Percentiles rank a stretch among this genome's conserved stretches.
Evolutionary conservation across 2,888 invertebrate genomes (phyloP).

Genomic region (Rugalucina vietnamica): DNA sequence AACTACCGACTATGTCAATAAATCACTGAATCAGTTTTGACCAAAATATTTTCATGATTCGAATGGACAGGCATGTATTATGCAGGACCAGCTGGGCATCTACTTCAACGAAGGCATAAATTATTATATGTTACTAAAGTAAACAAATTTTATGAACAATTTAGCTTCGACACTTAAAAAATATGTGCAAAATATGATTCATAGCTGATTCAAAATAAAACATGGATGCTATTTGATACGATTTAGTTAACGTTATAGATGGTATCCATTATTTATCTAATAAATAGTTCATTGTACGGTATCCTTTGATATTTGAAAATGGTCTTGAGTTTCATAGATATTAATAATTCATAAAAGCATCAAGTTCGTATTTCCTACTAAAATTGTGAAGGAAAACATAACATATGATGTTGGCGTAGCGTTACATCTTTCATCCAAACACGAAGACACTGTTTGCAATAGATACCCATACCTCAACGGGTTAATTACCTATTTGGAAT

Average conservation of each 20-base stretch:
- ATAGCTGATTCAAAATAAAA: background rate
- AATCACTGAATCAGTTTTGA: no score
- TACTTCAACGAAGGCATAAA: no score
- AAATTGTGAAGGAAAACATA: conserved; percentile 5
- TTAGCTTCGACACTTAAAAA: no score
- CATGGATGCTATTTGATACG: background rate
- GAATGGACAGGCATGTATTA: no score
- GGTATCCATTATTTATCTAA: conserved; percentile 9
- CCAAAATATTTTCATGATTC: no score
- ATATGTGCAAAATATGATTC: no score
- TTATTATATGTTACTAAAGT: no score
- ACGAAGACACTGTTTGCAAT: background rate
- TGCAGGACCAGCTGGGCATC: no score
- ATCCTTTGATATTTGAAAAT: conserved; percentile 4
- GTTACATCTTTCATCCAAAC: background rate
- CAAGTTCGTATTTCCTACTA: background rate
- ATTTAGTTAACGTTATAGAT: background rate
- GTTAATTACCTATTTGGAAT: no score
- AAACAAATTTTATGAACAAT: no score
- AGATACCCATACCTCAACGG: background rate
- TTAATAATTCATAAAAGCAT: conserved; percentile 1
- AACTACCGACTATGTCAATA: no score
- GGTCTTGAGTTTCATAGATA: background rate
- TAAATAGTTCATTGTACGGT: background rate
- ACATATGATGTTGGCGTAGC: background rate